These are phyloP conservation scores for Mechanitis mazaeus DNA, from an alignment of 2,888 invertebrate species.

Conservation along the genomic window DNA sequence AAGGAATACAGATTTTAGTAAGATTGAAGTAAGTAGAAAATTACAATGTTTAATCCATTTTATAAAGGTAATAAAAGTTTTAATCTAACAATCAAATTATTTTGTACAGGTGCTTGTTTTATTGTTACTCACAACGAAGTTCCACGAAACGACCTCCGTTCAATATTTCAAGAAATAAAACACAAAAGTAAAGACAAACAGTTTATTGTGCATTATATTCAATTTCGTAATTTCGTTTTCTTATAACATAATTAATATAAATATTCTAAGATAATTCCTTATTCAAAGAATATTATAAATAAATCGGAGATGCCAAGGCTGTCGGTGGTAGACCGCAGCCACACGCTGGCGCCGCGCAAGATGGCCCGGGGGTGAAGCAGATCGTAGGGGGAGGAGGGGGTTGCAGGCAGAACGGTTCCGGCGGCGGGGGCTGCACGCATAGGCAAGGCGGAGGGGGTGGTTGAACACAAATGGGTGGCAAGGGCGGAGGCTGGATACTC, in stretches of 20 bases:
- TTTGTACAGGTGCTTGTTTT: too few species aligned
- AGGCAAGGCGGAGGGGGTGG: slow-evolving; percentile 52
- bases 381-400: slow-evolving; percentile 57
- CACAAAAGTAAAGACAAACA: neutral
- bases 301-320: slow-evolving; percentile 34
- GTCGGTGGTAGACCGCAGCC: slow-evolving; percentile 30
- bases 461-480: slow-evolving; percentile 57
- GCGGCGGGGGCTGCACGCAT: slow-evolving; percentile 44
- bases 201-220: neutral
- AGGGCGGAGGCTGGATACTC: slow-evolving; percentile 54
- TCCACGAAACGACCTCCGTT: neutral
- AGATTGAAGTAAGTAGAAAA: too few species aligned
- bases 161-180: neutral
- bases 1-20: too few species aligned
- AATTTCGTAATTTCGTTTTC: neutral
- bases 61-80: too few species aligned
- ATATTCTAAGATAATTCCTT: slow-evolving; percentile 7
- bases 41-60: too few species aligned
- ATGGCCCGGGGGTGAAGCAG: slow-evolving; percentile 45
- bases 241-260: slow-evolving; percentile 20
- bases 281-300: slow-evolving; percentile 31
- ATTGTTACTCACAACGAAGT: too few species aligned
- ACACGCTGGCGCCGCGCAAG: slow-evolving; percentile 18
- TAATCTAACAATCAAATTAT: too few species aligned
- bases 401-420: slow-evolving; percentile 50